Evolutionary conservation across 2,797 vertebrate genomes (phyloP).

Genomic region (Thunnus albacares): DNA sequence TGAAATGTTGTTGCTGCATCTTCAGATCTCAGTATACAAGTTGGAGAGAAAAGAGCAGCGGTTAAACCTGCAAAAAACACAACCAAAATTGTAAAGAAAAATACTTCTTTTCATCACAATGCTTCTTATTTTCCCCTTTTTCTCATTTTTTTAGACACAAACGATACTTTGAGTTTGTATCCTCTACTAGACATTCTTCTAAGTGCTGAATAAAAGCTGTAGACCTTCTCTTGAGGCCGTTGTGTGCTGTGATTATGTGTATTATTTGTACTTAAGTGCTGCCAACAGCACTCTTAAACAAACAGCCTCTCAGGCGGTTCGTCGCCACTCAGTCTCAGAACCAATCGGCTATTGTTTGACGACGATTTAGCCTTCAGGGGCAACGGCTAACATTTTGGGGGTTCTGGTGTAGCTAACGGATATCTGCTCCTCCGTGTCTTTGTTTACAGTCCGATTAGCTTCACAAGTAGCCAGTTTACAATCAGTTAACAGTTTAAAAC

Average conservation of each 20-base stretch:
- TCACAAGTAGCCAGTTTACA: too few species aligned
- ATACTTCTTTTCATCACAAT: neutral
- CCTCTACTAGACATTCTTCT: neutral
- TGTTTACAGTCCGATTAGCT: too few species aligned
- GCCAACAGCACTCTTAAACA: conserved; percentile 25
- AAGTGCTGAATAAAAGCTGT: neutral
- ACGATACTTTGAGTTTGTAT: neutral
- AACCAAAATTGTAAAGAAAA: too few species aligned
- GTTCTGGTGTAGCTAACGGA: too few species aligned
- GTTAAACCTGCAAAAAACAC: too few species aligned
- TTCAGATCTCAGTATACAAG: neutral
- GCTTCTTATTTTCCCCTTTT: neutral
- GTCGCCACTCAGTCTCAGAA: neutral
- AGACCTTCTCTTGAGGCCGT: conserved; percentile 16
- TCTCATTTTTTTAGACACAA: neutral
- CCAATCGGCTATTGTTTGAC: too few species aligned
- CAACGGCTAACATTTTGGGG: too few species aligned
- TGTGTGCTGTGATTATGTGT: conserved; percentile 42
- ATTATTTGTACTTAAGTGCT: conserved; percentile 28
- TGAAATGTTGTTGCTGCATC: neutral
- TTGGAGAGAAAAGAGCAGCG: too few species aligned
- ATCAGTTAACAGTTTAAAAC: too few species aligned
- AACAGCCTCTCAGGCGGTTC: conserved; percentile 16
- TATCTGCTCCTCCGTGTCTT: too few species aligned
- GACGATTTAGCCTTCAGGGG: too few species aligned